phyloP scores from a whole-genome alignment of 2,888 invertebrate species.

The Ophion slaviceki region DNA sequence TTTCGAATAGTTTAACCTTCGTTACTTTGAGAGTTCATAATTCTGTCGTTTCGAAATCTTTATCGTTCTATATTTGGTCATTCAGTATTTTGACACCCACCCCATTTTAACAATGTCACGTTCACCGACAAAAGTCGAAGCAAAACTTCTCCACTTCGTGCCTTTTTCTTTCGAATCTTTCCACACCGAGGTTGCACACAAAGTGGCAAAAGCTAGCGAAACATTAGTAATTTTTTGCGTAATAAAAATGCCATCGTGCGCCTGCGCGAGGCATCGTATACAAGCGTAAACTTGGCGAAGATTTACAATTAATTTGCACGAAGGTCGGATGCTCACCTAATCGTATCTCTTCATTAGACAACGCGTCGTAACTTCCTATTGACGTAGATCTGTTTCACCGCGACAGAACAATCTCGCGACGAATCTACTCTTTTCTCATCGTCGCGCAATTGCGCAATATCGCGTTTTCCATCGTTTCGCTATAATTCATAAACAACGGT shows the following conservation, averaged over 20 bases:
- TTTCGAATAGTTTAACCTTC: no score
- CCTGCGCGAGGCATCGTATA: neutral
- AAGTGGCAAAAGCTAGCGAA: neutral
- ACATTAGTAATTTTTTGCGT: neutral
- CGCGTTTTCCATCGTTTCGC: conserved; percentile 38
- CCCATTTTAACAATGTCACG: no score
- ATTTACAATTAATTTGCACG: conserved; percentile 36
- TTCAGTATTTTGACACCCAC: no score
- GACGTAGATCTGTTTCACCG: conserved; percentile 40
- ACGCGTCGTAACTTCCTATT: conserved; percentile 34
- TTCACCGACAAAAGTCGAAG: no score
- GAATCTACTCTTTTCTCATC: conserved; percentile 15
- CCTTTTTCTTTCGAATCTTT: neutral
- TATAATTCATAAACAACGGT: conserved; percentile 43
- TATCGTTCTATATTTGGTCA: no score
- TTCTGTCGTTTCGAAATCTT: no score
- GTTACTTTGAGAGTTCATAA: no score
- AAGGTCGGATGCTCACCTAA: conserved; percentile 4
- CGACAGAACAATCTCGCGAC: conserved; percentile 19
- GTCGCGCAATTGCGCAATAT: conserved; percentile 5
- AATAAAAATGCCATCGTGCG: neutral
- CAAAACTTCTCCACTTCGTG: no score
- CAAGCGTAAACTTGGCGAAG: conserved; percentile 13
- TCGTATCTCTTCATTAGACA: conserved; percentile 17
- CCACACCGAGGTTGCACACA: neutral